These are phyloP conservation scores for Ameiurus melas DNA, from an alignment of 2,113 vertebrate genomes.

Conservation along the genomic window DNA sequence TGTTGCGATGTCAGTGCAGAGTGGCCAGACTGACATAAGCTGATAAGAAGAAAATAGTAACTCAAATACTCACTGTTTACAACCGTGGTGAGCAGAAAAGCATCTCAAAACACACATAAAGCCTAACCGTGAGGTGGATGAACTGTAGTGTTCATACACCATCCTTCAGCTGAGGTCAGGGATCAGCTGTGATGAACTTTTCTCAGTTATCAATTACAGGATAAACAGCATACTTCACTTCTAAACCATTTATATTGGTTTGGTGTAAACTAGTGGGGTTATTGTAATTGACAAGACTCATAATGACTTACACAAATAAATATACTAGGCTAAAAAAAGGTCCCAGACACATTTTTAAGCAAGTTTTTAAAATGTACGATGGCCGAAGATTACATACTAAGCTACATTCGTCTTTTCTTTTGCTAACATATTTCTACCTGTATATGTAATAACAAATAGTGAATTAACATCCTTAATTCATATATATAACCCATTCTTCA, in stretches of 20 bases:
- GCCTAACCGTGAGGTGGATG: neutral
- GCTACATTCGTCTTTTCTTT: neutral
- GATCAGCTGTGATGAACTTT: slow-evolving; percentile 71
- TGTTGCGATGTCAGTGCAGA: neutral
- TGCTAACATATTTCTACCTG: neutral
- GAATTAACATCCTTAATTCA: neutral
- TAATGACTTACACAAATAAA: neutral
- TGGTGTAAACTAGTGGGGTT: slow-evolving; percentile 40
- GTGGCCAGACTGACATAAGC: neutral
- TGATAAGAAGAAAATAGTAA: neutral
- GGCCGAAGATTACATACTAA: neutral
- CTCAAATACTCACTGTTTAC: neutral
- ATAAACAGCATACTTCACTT: slow-evolving; percentile 50
- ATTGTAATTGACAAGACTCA: neutral
- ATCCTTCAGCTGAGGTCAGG: slow-evolving; percentile 66
- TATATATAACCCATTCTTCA: neutral
- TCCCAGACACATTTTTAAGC: neutral
- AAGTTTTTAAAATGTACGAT: neutral
- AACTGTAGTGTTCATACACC: slow-evolving; percentile 44
- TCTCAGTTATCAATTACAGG: slow-evolving; percentile 64
- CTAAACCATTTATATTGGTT: slow-evolving; percentile 36
- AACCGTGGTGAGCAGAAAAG: neutral
- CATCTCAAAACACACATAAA: neutral
- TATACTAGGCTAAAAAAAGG: neutral
- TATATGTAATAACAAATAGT: neutral